These are phyloP conservation scores for Brenthis daphne DNA, from an alignment of 2,888 invertebrate genomes.

Conservation along the genomic window DNA sequence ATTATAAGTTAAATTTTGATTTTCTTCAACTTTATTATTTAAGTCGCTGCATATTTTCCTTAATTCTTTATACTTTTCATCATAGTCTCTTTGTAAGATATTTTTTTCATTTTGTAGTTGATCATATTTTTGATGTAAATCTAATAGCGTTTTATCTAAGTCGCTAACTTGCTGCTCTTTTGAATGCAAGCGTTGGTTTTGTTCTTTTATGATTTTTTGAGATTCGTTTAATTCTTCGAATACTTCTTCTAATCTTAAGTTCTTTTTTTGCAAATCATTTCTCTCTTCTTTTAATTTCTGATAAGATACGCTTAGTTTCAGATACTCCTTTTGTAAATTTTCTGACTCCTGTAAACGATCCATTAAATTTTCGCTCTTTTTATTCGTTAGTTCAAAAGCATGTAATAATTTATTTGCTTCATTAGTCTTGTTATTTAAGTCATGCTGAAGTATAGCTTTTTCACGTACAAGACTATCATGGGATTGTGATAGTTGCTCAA, in stretches of 20 bases:
- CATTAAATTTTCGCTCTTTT: conserved; percentile 40
- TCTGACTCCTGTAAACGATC: conserved; percentile 37
- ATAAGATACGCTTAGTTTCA: conserved; percentile 34
- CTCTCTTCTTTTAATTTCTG: conserved; percentile 35
- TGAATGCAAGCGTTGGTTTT: conserved; percentile 45
- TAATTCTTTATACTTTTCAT: conserved; percentile 52
- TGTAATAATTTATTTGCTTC: conserved; percentile 36
- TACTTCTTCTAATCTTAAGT: conserved; percentile 32
- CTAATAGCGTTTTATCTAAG: conserved; percentile 48
- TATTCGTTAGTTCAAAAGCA: conserved; percentile 39
- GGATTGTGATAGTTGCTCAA: conserved; percentile 49
- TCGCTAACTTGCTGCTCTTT: conserved; percentile 43
- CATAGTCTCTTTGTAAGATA: conserved; percentile 47
- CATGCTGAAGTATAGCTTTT: conserved; percentile 52
- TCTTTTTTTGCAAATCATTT: conserved; percentile 35
- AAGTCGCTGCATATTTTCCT: conserved; percentile 51
- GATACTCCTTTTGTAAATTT: conserved; percentile 34
- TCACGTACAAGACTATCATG: conserved; percentile 49
- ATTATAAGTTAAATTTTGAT: conserved; percentile 48
- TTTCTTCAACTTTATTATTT: conserved; percentile 58
- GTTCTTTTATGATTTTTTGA: conserved; percentile 48
- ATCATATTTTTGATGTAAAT: conserved; percentile 51
- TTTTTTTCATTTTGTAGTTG: conserved; percentile 50
- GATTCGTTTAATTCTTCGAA: conserved; percentile 45
- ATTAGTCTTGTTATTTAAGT: conserved; percentile 45